A percentile compares a stretch with the other conserved stretches of the same genome.
Conservation (phyloP, 2,888 invertebrate genomes). For the Diachrysia chrysitis region DNA sequence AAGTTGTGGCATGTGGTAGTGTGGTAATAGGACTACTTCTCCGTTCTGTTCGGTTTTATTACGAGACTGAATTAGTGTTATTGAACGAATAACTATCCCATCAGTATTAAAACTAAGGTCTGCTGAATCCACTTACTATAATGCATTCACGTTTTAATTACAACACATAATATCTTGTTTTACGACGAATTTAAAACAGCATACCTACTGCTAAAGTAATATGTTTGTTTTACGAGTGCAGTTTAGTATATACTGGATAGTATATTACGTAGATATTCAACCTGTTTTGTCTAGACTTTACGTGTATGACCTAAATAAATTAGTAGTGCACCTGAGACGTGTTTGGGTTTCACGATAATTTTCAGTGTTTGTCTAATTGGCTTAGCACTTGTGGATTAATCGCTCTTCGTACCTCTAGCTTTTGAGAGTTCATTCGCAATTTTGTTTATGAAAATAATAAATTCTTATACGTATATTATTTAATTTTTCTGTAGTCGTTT, state of each 20-base stretch:
- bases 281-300: conserved; percentile 12
- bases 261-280: not conserved
- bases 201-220: conserved; percentile 21
- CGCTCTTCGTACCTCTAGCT: conserved; percentile 2
- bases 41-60: too few species aligned
- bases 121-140: not conserved
- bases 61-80: too few species aligned
- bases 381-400: conserved; percentile 19
- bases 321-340: conserved; percentile 42
- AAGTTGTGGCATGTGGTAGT: too few species aligned
- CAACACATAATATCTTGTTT: not conserved
- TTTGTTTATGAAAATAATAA: not conserved
- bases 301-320: conserved; percentile 35
- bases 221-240: conserved; percentile 28
- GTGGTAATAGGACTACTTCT: too few species aligned
- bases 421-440: not conserved
- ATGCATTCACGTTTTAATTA: not conserved
- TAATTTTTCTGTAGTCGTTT: not conserved
- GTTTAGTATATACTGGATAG: conserved; percentile 18
- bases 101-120: too few species aligned
- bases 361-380: conserved; percentile 38
- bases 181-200: not conserved
- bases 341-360: conserved; percentile 40
- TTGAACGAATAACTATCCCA: too few species aligned
- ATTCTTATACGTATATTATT: not conserved